Percentiles rank a stretch among this genome's conserved stretches.
phyloP scores from a whole-genome alignment of 1,140 invertebrate species.

The Drosophila kurseongensis region DNA sequence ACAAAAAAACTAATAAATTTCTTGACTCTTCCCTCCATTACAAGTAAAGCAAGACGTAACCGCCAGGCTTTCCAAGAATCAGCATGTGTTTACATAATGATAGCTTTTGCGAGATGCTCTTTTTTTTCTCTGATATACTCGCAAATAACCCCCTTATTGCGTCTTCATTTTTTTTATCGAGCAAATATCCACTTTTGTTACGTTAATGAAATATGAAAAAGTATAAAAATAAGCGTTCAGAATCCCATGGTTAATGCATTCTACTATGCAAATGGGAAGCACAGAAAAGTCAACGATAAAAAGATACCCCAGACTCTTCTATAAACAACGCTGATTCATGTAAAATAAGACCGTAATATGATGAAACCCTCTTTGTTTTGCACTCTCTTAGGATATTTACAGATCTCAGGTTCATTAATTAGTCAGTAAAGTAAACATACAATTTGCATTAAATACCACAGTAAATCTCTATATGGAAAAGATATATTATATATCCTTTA shows the following conservation, averaged over 20 bases:
- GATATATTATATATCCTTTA: too few species aligned
- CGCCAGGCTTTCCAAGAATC: constrained; percentile 3
- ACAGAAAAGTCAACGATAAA: neutral
- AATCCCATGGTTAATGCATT: neutral
- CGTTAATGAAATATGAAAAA: constrained; percentile 13
- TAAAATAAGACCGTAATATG: neutral
- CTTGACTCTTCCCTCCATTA: constrained; percentile 29
- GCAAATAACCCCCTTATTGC: constrained; percentile 8
- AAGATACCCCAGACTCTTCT: constrained; percentile 4
- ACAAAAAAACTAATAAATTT: neutral
- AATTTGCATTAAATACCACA: neutral
- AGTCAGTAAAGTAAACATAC: neutral
- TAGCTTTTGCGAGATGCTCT: constrained; percentile 13
- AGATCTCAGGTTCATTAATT: neutral
- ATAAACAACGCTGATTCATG: constrained; percentile 12
- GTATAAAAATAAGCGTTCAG: constrained; percentile 9
- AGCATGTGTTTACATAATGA: constrained; percentile 45
- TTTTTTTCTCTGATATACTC: constrained; percentile 1
- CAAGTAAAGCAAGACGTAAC: constrained; percentile 31
- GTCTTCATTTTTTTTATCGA: constrained; percentile 41
- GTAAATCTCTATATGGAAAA: neutral
- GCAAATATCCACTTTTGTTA: constrained; percentile 44
- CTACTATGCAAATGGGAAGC: constrained; percentile 28
- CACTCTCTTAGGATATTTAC: neutral
- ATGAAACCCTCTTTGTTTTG: constrained; percentile 1